A percentile compares a stretch with the other conserved stretches of the same genome.
phyloP scores from a whole-genome alignment of 1,140 invertebrate species.

The Plectus sambesii region DNA sequence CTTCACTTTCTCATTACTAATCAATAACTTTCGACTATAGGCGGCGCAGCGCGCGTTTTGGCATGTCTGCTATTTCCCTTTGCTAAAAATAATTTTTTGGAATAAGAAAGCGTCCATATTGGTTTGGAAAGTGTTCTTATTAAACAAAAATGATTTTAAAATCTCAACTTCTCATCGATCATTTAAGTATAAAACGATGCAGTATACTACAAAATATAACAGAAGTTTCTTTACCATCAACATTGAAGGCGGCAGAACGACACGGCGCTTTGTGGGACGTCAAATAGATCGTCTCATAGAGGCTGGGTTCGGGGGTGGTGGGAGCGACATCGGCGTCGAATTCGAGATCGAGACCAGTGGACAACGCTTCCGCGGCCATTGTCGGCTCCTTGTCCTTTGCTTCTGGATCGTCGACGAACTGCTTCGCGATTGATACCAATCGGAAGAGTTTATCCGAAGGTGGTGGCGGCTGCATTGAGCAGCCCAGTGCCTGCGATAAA shows the following conservation, averaged over 20 bases:
- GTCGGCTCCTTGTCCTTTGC: conserved; percentile 27
- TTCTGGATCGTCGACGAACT: conserved; percentile 60
- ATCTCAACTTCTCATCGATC: too few species aligned
- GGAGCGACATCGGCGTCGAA: conserved; percentile 75
- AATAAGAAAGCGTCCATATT: too few species aligned
- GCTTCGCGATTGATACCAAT: conserved; percentile 69
- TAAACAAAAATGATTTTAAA: conserved; percentile 8
- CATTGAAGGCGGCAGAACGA: conserved; percentile 80
- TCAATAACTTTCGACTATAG: too few species aligned
- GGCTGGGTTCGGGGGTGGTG: conserved; percentile 71
- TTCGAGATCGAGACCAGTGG: conserved; percentile 68
- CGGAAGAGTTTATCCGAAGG: conserved; percentile 81
- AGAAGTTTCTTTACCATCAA: conserved; percentile 56
- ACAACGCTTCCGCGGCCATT: conserved; percentile 19
- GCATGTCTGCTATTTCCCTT: too few species aligned
- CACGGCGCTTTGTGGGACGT: conserved; percentile 96
- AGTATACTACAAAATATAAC: conserved; percentile 14
- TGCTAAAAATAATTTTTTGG: too few species aligned
- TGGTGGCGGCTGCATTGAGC: conserved; percentile 69
- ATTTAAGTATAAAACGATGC: conserved; percentile 11
- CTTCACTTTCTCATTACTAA: too few species aligned
- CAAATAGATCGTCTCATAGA: conserved; percentile 96
- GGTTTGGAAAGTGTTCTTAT: too few species aligned
- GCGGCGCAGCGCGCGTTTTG: too few species aligned
- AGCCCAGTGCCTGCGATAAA: conserved; percentile 63